These are phyloP conservation scores for Dendronephthya gigantea DNA, from an alignment of 64 coral and sea anemone species.

Conservation along the genomic window DNA sequence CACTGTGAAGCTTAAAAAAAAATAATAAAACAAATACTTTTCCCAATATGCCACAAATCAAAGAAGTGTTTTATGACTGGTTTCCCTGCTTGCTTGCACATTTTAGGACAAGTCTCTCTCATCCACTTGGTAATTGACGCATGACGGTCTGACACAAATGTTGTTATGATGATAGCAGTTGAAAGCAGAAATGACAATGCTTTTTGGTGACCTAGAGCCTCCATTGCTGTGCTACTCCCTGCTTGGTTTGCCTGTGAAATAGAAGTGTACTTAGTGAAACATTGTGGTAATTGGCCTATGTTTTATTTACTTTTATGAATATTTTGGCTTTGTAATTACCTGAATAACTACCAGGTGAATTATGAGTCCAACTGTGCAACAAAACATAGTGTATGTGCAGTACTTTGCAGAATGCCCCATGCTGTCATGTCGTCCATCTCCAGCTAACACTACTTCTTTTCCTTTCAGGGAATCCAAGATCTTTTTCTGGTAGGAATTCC, in stretches of 20 bases:
- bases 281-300: no score
- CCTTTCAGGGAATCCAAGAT: not conserved
- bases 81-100: not conserved
- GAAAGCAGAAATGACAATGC: not conserved
- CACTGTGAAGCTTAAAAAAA: no score
- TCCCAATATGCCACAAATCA: not conserved
- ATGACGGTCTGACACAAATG: constrained; percentile 10
- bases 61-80: not conserved
- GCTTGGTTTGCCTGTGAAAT: constrained; percentile 1
- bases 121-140: not conserved
- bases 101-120: not conserved
- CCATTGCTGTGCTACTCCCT: not conserved
- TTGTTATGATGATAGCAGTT: not conserved
- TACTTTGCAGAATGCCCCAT: constrained; percentile 7
- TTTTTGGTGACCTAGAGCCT: constrained; percentile 1
- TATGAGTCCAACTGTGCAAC: not conserved
- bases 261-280: no score
- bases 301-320: no score
- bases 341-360: constrained; percentile 1
- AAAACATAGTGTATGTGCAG: not conserved
- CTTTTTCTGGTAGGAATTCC: not conserved
- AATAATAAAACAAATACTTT: not conserved
- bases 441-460: not conserved
- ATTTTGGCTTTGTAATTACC: not conserved
- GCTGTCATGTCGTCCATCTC: constrained; percentile 13